Base-by-base conservation (phyloP, 2,888 invertebrate genomes). In the Sussaba pulchella region DNA sequence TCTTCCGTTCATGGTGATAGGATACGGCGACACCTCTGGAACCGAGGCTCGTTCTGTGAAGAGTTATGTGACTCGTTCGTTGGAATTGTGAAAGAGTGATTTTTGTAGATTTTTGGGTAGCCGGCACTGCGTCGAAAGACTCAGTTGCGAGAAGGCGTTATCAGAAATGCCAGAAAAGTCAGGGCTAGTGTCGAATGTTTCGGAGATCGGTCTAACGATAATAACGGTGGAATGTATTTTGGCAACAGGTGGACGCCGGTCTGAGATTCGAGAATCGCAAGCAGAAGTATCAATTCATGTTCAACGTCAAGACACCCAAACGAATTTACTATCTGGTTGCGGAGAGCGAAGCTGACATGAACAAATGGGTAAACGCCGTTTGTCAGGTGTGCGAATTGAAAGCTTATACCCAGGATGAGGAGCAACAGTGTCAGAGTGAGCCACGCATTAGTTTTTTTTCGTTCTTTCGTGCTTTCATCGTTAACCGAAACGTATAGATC, bases 301-400 rank as follows among this genome's bases (percentile, higher is more conserved):
- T 98, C 91, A 97, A 97, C 87, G 96, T 98, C 45, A 96, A 96
- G 91, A 98, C 98, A 67, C 96, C 97, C 41, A 96, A 96, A 84
- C 94, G 99, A 85, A 97, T 96, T 39, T 99, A 98, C 91, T 98
- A 98, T 92, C 94, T 99, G 85, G 98, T 98, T 78, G 98, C 98
- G 0, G 98, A 98, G 87, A 96, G 96, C 39, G 98, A 98, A 91
- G 94, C 95, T 57, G 98, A 98, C 88, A 98, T 99, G 98, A 96
- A 96, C 86, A 96, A 96, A 91, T 99, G 99, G 99, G 98, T 99
- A 9, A 96, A 97, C 89, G 97, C 96, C 80, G 97, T 99, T 85
- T 99, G 99, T 92, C 95, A 96, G 92, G 98, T 98, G 50, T 99
- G 98, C 92, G 97, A 97, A 61, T 93, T 98, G 79, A 96, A 97